Evolutionary conservation across 2,888 invertebrate genomes (phyloP).

Genomic region (Lissonota sp.): DNA sequence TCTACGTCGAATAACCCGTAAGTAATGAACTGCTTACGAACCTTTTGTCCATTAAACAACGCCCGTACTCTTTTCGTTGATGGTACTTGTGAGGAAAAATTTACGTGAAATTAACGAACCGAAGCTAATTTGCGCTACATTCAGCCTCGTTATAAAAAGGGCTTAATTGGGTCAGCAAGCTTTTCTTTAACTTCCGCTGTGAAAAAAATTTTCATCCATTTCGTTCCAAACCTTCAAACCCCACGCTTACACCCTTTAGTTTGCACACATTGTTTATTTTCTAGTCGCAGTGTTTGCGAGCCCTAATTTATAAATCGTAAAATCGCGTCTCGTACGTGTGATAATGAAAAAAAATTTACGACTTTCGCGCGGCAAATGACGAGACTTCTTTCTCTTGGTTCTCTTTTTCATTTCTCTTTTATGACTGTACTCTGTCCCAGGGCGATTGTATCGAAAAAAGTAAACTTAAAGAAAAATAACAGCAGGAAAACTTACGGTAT

Average conservation of each 20-base stretch:
- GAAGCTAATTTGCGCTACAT: constrained; percentile 14
- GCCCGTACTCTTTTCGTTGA: constrained; percentile 8
- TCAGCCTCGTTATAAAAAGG: constrained; percentile 30
- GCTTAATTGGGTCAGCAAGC: constrained; percentile 37
- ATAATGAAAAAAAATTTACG: constrained; percentile 51
- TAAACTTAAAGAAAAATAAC: background rate
- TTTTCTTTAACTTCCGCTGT: constrained; percentile 15
- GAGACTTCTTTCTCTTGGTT: constrained; percentile 19
- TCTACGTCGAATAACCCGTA: constrained; percentile 30
- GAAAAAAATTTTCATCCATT: constrained; percentile 4
- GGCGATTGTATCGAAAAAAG: constrained; percentile 13
- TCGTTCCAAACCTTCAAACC: background rate
- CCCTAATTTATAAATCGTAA: constrained; percentile 66
- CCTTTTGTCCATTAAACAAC: constrained; percentile 17
- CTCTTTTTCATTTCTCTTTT: constrained; percentile 9
- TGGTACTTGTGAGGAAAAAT: constrained; percentile 18
- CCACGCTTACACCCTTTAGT: background rate
- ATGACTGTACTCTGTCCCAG: constrained; percentile 8
- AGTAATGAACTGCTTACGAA: constrained; percentile 14
- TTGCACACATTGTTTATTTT: constrained; percentile 21
- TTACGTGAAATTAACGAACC: constrained; percentile 35
- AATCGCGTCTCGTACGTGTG: constrained; percentile 56
- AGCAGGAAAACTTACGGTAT: background rate
- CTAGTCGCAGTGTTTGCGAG: constrained; percentile 40
- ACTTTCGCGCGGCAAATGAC: constrained; percentile 7